Conservation (phyloP, 2,888 invertebrate species). For the Macaria liturata region DNA sequence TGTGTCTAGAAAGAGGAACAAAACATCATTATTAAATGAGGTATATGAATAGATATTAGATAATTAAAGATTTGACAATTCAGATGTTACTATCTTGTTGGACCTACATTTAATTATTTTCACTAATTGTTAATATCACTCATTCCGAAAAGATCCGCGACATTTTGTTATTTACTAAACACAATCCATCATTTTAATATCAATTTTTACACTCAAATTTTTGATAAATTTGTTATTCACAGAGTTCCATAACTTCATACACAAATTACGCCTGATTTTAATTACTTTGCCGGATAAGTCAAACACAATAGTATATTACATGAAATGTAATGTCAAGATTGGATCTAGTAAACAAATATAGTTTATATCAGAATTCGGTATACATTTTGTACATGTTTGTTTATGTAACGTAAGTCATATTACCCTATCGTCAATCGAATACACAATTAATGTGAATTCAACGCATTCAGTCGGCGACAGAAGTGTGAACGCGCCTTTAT, state of each 20-base stretch:
- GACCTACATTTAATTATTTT: too few relatives aligned
- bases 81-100: too few relatives aligned
- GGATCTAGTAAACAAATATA: slow-evolving; percentile 28
- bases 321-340: background rate
- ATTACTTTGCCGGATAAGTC: too few relatives aligned
- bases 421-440: slow-evolving; percentile 61
- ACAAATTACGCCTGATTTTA: background rate
- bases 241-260: background rate
- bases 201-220: too few relatives aligned
- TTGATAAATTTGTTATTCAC: too few relatives aligned
- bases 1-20: too few relatives aligned
- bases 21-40: too few relatives aligned
- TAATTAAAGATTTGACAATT: too few relatives aligned
- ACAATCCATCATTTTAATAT: slow-evolving; percentile 18
- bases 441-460: slow-evolving; percentile 48
- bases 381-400: slow-evolving; percentile 61
- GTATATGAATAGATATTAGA: too few relatives aligned
- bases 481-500: slow-evolving; percentile 35
- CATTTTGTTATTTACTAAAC: slow-evolving; percentile 35
- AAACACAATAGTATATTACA: too few relatives aligned
- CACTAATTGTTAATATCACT: too few relatives aligned
- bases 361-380: slow-evolving; percentile 44
- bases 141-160: slow-evolving; percentile 13
- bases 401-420: slow-evolving; percentile 46
- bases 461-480: slow-evolving; percentile 1